Conservation (phyloP, 2,797 vertebrate genomes). For the Tympanoctomys barrerae region DNA sequence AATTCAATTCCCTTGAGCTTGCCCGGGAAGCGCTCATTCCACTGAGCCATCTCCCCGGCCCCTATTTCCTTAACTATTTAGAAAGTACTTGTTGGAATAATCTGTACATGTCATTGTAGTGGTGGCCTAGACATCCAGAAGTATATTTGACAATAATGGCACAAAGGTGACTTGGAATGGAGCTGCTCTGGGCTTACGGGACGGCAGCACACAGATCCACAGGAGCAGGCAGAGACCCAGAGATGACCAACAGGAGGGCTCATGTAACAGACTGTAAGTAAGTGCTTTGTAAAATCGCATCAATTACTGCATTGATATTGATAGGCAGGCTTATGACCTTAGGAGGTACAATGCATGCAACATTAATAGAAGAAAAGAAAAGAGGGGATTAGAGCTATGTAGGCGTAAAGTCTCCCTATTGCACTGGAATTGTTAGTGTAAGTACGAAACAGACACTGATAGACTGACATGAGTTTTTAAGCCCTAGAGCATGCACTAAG, state of each 20-base stretch:
- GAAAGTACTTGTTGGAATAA: neutral
- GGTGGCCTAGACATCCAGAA: neutral
- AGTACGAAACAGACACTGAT: neutral
- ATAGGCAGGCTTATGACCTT: neutral
- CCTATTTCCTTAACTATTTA: neutral
- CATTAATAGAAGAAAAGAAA: neutral
- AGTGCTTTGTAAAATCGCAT: neutral
- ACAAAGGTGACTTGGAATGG: neutral
- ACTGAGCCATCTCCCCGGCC: too few relatives aligned
- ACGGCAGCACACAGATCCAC: neutral
- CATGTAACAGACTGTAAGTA: neutral
- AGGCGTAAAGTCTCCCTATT: neutral
- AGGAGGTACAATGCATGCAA: neutral
- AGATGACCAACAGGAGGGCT: neutral
- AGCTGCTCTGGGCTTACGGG: neutral
- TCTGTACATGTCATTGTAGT: neutral
- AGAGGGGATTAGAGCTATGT: neutral
- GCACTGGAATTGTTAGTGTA: neutral
- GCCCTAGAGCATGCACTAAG: neutral
- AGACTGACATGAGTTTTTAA: neutral
- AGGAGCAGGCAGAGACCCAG: neutral
- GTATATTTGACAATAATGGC: neutral
- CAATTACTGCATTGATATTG: too few relatives aligned
- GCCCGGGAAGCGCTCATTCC: too few relatives aligned
- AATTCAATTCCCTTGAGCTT: too few relatives aligned